Base-by-base conservation (phyloP, 2,113 vertebrate genomes). In the Plecturocebus donacophilus region DNA sequence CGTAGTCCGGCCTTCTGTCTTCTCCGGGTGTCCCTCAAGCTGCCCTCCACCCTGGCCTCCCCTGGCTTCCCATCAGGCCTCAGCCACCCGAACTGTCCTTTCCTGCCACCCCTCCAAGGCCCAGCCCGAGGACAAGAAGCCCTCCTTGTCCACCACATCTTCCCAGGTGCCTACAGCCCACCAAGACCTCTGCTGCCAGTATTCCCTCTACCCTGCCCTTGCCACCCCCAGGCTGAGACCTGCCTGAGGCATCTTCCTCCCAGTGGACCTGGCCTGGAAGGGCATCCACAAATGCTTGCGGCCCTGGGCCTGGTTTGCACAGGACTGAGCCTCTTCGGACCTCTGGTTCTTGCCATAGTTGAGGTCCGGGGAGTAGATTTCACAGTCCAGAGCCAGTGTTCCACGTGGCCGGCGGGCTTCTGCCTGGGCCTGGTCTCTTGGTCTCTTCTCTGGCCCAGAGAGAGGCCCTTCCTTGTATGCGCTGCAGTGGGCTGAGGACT, bases 211-310 rank as follows among this genome's bases (percentile, higher is more conserved):
- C 35, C 52, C 75, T 32, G 5, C 17, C 9, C n/a, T 86, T 17
- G 11, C 47, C 52, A 49, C 71, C 54, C 12, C 17, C 10, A 27
- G 10, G 12, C 40, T 9, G 25, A 58, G 35, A 14, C 8, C 23
- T 27, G 40, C 38, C 40, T 42, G 71, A 42, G 49, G 56, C 38
- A 38, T 25, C 42, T 88, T 7, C 45, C 45, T 79, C 56, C 21
- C 47, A 3, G 3, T 40, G 87, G n/a, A 58, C 52, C 92, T 38
- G 17, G 66, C 52, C 89, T 38, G 13, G n/a, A 82, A 7, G 49
- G 87, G n/a, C 32, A 6, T 32, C 52, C 3, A 4, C 21, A 20
- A 52, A 30, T 0, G 0, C n/a, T 71, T 1, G 1, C 0, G 42
- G 30, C 66, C 77, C 66, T 20, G 38, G 30, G 80, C 42, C 90